Evolutionary conservation across 2,797 vertebrate genomes (phyloP), one percentile per base, ranked within the genome.

Genomic region (Lepus oiostolus): DNA sequence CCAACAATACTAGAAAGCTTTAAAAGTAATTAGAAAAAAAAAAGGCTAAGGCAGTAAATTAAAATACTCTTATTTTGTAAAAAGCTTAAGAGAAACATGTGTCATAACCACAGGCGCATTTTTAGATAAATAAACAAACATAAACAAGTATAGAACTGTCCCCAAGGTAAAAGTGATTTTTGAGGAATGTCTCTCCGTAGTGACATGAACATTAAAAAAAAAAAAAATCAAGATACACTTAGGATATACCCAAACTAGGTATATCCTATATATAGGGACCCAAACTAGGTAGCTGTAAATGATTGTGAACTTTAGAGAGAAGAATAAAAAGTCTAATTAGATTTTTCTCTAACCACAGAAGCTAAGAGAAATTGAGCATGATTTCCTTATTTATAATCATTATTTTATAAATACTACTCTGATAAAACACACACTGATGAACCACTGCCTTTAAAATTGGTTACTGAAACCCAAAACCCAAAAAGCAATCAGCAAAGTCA

Each of bases 91-190:
- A 93, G 32, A 77, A 88, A 28, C n/a, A 24, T n/a, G 21, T 30
- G 54, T 76, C 65, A 42, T 7, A 60, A 91, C 75, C 91, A 91
- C 75, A 93, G 30, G 32, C 35, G 60, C 12, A 38, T 87, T 83
- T 94, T 86, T 74, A 89, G 91, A 97, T 22, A 89, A 77, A 26
- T 70, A 42, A 67, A 71, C 68, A 84, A 94, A 91, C 68, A 50
- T 10, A 70, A 85, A 85, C 16, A 79, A 91, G 35, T 87, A 26
- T 26, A 24, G 30, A 82, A 76, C 7, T 72, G 21, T 14, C 26
- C n/a, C 72, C 32, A 72, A 79, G 16, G 68, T 50, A 52, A 90
- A 94, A 72, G 89, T 50, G 30, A 94, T 63, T 87, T 71, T 85
- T 92, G 63, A 93, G 79, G 79, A 85, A 83, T 16, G 50, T 6